Evolutionary conservation across 1,140 invertebrate genomes (phyloP), one percentile per base, ranked within the genome.

Genomic region (Macrocentrus cingulum): DNA sequence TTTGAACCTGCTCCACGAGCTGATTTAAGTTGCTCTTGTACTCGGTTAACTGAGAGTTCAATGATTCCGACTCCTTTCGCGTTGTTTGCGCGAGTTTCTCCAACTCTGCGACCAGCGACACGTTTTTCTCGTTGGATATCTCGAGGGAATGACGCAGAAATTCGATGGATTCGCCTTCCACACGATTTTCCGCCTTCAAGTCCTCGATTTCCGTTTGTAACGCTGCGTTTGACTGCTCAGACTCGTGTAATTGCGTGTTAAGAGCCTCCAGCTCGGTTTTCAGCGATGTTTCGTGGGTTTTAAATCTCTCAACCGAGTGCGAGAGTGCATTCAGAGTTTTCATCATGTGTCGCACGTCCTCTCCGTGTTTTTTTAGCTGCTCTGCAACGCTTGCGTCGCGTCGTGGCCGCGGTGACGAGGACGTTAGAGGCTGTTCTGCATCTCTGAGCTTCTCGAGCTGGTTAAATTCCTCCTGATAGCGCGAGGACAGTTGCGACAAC

Each of bases 391-490:
- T 56, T 44, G 15, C 22, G 9, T 63, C 54, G 13, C 25, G 25
- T 32, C 52, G 25, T 52, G 60, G n/a, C 41, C 49, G 18, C 16
- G 32, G 18, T 56, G 56, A 9, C n/a, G 41, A 37, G 25, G 25
- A 36, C 60, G 20, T 37, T 61, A 8, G 0, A 36, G 20, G n/a
- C 45, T 48, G n/a, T 50, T 59, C 0, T 2, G n/a, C 15, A 32
- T 66, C 52, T 3, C 59, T 64, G 1, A 67, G 11, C 25, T 63
- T 66, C 3, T 71, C 68, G 7, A 68, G 46, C 41, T 72, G 69
- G 0, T 64, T 56, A 34, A 57, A 69, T 23, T 74, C 69, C 18
- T 67, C 54, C 16, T 65, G 52, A 13, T 64, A 66, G 0, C 59
- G 58, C 37, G 52, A 52, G 1, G 62, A 62, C 4, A 69, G 9